phyloP scores from a whole-genome alignment of 1,140 invertebrate genomes.

The Dinothrombium tinctorium region DNA sequence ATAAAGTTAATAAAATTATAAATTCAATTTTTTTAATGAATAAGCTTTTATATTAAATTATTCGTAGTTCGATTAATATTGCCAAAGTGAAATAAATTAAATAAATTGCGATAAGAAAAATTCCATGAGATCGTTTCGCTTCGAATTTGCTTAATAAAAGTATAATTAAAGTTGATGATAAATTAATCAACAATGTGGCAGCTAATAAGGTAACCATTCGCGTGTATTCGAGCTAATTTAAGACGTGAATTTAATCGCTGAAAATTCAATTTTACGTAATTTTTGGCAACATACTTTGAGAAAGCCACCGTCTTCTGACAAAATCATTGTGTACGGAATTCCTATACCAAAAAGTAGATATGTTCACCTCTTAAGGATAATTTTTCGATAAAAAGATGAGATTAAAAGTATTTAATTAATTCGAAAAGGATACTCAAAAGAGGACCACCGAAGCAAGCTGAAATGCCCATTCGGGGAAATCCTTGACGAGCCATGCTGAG shows the following conservation, averaged over 20 bases:
- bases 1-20: too few relatives aligned
- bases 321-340: too few relatives aligned
- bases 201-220: conserved; percentile 22
- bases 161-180: conserved; percentile 22
- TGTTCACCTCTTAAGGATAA: too few relatives aligned
- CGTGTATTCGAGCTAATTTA: conserved; percentile 21
- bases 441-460: conserved; percentile 43
- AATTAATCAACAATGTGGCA: conserved; percentile 21
- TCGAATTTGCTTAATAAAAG: conserved; percentile 20
- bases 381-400: too few relatives aligned
- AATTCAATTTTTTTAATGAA: too few relatives aligned
- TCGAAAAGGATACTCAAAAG: conserved; percentile 29
- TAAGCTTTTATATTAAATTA: too few relatives aligned
- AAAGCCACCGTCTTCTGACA: too few relatives aligned
- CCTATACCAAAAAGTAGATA: too few relatives aligned
- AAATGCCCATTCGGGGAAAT: conserved; percentile 38
- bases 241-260: neutral
- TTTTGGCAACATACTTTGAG: too few relatives aligned
- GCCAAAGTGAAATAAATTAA: conserved; percentile 11
- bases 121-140: conserved; percentile 12
- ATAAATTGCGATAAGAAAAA: conserved; percentile 13
- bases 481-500: conserved; percentile 34
- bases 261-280: neutral
- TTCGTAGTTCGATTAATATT: conserved; percentile 13
- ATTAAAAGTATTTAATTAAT: too few relatives aligned